Evolutionary conservation across 2,797 vertebrate species (phyloP).

Genomic region (Anniella stebbinsi): DNA sequence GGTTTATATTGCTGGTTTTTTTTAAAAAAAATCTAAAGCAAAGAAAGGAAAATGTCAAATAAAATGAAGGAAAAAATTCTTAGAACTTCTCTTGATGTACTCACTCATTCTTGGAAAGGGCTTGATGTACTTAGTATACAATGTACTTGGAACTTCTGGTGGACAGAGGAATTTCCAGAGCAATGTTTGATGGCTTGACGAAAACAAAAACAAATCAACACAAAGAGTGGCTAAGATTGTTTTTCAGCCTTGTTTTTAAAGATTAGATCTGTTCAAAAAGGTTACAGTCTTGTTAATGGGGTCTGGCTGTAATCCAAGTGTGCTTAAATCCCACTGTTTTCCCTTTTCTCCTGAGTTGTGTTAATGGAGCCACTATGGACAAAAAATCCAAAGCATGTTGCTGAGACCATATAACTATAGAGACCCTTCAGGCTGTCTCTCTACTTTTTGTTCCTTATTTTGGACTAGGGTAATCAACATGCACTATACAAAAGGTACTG

Average conservation of each 20-base stretch:
- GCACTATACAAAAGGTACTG: not conserved
- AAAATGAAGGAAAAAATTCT: not conserved
- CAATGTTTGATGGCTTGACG: not conserved
- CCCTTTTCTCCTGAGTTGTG: not conserved
- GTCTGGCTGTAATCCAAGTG: not conserved
- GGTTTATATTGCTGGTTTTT: slow-evolving; percentile 12
- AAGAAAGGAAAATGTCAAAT: not conserved
- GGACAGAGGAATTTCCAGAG: not conserved
- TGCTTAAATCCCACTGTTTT: not conserved
- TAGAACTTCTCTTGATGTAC: not conserved
- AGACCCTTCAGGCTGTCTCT: too few relatives aligned
- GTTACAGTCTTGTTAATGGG: not conserved
- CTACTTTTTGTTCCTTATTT: not conserved
- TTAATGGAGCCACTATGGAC: not conserved
- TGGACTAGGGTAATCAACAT: not conserved
- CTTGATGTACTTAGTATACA: not conserved
- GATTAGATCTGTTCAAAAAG: not conserved
- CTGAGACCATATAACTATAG: not conserved
- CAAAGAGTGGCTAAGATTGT: not conserved
- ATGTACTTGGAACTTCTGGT: not conserved
- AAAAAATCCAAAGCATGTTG: not conserved
- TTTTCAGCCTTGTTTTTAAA: not conserved
- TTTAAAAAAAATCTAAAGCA: slow-evolving; percentile 12
- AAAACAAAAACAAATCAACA: not conserved
- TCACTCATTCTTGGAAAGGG: not conserved